These are phyloP conservation scores for Henicopernis longicauda DNA, from an alignment of 2,113 vertebrate genomes.

Conservation along the genomic window DNA sequence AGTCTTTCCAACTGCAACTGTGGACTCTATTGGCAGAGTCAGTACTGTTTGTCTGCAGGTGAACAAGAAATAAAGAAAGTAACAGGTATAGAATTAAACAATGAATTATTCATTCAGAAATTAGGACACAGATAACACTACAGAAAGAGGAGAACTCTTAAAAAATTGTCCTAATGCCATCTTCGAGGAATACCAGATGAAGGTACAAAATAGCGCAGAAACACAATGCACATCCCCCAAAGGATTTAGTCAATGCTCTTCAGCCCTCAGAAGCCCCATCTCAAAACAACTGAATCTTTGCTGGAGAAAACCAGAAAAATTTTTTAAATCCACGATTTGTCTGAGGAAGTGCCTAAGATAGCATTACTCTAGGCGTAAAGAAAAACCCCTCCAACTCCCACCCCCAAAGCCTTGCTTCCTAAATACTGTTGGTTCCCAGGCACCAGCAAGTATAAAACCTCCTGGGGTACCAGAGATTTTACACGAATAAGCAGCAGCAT, in stretches of 20 bases:
- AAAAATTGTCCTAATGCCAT: neutral
- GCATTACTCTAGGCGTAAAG: neutral
- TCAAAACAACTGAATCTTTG: neutral
- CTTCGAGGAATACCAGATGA: neutral
- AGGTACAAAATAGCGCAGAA: rapidly evolving
- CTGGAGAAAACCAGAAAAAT: neutral
- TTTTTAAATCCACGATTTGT: neutral
- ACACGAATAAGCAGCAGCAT: neutral
- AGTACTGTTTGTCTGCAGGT: neutral
- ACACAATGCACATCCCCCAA: rapidly evolving
- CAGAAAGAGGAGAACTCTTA: neutral
- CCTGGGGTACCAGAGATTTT: neutral
- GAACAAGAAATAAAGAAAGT: neutral
- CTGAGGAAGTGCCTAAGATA: neutral
- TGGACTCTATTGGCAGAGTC: neutral
- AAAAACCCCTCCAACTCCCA: neutral
- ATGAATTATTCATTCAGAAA: neutral
- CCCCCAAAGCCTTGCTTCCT: neutral
- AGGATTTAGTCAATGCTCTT: neutral
- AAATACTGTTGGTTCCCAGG: neutral
- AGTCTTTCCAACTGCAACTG: neutral
- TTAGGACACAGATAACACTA: neutral
- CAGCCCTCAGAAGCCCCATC: neutral
- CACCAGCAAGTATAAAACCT: neutral
- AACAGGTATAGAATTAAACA: neutral